Evolutionary conservation across 2,113 vertebrate species (phyloP), one percentile per base, ranked within the genome.

Genomic region (Calyptomena viridis): DNA sequence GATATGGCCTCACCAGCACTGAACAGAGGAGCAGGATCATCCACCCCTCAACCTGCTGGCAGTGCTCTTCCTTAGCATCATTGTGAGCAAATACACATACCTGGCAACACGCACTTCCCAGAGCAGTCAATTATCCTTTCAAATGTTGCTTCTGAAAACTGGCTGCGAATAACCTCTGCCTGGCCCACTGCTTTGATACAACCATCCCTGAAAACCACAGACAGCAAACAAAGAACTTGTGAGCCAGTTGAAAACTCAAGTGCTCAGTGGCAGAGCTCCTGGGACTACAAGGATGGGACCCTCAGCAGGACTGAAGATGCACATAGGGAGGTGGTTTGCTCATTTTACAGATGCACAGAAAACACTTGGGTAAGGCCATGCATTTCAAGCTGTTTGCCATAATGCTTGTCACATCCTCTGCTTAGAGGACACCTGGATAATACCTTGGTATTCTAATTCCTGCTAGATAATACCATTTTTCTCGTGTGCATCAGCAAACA

Each of bases 51-150:
- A 71, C 14, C 49, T 56, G 31, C 3, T 63, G 31, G 31, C 35
- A 71, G 3, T 9, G 56, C 42, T 33, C 8, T 14, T 56, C 63
- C 56, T 28, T 24, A 33, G 33, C 6, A 58, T 5, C 16, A 39
- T 8, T 42, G 37, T 3, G 28, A 74, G 55, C 59, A 94, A 83
- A 58, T 1, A 27, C 33, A 95, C 95, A 50, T 72, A 99, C 99
- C 99, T 69, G 99, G 99, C 72, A 99, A 92, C 72, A 99, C 96
- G 7, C 99, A 99, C 98, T 99, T 99, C 47, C 98, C 99, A 16
- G 98, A 97, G 27, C 99, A 99, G 94, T 99, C 99, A 35, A 99
- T 99, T 86, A 98, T 95, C 83, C 97, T 98, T 73, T 99, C 98
- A 93, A 99, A 99, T 0, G 89, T 97, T 21, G 97, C 98, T 59